Base-by-base conservation (phyloP, 2,797 vertebrate genomes). In the Valencia hispanica region DNA sequence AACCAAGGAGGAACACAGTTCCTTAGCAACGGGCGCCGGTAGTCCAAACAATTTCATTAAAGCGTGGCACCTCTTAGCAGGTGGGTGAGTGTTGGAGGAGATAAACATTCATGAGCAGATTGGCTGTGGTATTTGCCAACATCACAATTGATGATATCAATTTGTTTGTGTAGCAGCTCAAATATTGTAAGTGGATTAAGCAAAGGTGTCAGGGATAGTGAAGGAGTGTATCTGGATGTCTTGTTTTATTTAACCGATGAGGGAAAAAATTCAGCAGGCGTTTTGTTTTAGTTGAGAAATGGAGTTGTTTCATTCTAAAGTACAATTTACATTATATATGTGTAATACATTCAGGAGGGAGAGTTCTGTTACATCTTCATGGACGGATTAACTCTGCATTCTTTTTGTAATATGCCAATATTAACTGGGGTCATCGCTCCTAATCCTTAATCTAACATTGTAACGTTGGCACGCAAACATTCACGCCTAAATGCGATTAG, bases 21-120 rank as follows among this genome's bases (percentile, higher is more conserved):
- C 96, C 98, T 98, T 97, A 99, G 98, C 98, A 99, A 99, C 98
- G 92, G 93, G 96, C 82, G 86, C 88, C 96, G 95, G 97, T 96
- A 97, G 96, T 98, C 93, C 97, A 98, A 99, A 99, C 97, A 99
- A 97, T 98, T 98, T 97, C 97, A 98, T 98, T 98, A 98, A 98
- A 97, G 92, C 97, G 94, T 97, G 96, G 96, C 97, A 97, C 97
- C 97, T 98, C 97, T 98, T 98, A 98, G 97, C 98, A 99, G 98
- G 98, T 99, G 97, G 97, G 97, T 96, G 97, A 97, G 96, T 97
- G 96, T 93, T 93, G 94, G 96, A 97, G 97, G 96, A 97, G 98
- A 99, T 98, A 98, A 99, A 98, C 97, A 98, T 97, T 97, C 97
- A 96, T 96, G 97, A 96, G 96, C 96, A 96, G 96, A 97, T 97